Evolutionary conservation across 2,888 invertebrate species (phyloP).

Genomic region (Troides oblongomaculatus): DNA sequence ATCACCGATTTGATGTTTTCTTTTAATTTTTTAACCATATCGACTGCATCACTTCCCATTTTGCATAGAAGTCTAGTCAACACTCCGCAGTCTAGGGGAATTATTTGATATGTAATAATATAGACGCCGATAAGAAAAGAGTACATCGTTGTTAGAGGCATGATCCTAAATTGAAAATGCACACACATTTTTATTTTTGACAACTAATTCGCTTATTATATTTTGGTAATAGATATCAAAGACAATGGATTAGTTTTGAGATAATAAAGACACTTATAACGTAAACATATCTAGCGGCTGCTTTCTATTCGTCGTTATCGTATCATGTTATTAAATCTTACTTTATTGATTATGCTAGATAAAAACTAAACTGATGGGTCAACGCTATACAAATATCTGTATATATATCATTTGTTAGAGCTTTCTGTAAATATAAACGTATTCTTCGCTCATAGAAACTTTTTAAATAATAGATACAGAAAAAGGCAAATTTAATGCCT

Average conservation of each 20-base stretch:
- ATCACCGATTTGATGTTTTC: constrained; percentile 28
- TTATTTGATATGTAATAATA: constrained; percentile 14
- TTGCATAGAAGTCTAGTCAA: constrained; percentile 1
- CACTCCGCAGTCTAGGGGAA: neutral
- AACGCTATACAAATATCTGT: too few species aligned
- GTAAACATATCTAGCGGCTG: neutral
- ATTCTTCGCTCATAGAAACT: too few species aligned
- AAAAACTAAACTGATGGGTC: too few species aligned
- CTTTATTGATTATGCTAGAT: too few species aligned
- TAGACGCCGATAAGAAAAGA: constrained; percentile 4
- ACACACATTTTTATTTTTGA: neutral
- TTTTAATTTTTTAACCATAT: constrained; percentile 11
- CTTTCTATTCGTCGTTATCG: too few species aligned
- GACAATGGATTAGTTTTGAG: constrained; percentile 24
- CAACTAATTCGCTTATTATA: constrained; percentile 1
- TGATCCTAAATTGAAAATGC: constrained; percentile 10
- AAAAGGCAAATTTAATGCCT: too few species aligned
- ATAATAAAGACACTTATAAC: constrained; percentile 15
- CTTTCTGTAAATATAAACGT: too few species aligned
- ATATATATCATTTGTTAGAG: too few species aligned
- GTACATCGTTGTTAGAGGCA: constrained; percentile 13
- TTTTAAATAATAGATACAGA: too few species aligned
- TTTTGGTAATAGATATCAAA: constrained; percentile 10
- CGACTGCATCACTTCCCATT: neutral
- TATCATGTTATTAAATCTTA: too few species aligned